A percentile compares a stretch with the other conserved stretches of the same genome.
phyloP scores from a whole-genome alignment of 2,888 invertebrate species.

The Julus scandinavius region DNA sequence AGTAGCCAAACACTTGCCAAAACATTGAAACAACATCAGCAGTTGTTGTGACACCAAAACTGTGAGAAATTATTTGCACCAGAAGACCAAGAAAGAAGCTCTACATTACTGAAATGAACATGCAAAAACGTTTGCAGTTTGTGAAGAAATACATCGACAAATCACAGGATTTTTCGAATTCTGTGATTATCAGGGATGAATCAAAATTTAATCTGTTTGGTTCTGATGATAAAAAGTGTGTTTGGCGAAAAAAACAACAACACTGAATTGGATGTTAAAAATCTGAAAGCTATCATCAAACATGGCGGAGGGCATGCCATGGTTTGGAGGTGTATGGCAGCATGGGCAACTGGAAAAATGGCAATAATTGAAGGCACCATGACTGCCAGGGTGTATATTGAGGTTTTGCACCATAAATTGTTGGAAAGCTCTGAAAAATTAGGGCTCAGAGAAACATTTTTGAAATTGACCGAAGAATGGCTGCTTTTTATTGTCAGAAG shows the following conservation, averaged over 20 bases:
- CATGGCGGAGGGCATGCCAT: not conserved
- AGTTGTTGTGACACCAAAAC: not conserved
- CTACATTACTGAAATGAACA: not conserved
- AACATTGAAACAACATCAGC: too few species aligned
- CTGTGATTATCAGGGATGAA: constrained; percentile 14
- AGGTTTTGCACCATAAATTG: too few species aligned
- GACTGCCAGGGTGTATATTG: too few species aligned
- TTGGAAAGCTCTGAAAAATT: too few species aligned
- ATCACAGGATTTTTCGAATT: not conserved
- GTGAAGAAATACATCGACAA: not conserved
- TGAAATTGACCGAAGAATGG: too few species aligned
- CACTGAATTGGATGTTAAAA: not conserved
- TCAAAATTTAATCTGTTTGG: not conserved
- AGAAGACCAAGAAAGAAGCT: not conserved
- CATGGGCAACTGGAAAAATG: not conserved
- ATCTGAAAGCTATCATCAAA: not conserved
- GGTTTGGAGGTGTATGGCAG: not conserved
- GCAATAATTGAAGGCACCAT: not conserved
- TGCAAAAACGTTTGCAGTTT: not conserved
- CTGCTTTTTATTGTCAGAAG: too few species aligned
- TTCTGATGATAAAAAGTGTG: not conserved
- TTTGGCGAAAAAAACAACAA: not conserved
- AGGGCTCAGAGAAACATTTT: too few species aligned
- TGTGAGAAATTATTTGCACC: not conserved
- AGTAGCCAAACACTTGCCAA: too few species aligned